phyloP scores from a whole-genome alignment of 2,888 invertebrate genomes.

The Phasia obesa region DNA sequence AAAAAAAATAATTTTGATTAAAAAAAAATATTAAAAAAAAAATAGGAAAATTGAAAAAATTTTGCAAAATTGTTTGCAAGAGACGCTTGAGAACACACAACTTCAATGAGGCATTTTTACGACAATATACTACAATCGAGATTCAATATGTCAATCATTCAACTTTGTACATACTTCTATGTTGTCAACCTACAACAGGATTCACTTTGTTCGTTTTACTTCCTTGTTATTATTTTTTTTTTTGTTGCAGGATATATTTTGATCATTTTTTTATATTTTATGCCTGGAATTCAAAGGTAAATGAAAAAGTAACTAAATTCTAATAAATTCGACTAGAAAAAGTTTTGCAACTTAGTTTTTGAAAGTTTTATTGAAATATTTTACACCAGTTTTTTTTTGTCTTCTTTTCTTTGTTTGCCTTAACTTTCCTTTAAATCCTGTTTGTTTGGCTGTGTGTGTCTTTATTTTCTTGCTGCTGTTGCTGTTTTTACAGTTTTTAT shows the following conservation, averaged over 20 bases:
- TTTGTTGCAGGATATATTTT: background rate
- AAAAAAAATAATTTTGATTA: too few relatives aligned
- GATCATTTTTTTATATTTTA: constrained; percentile 65
- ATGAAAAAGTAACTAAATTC: constrained; percentile 57
- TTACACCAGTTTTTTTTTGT: constrained; percentile 32
- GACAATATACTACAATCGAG: constrained; percentile 65
- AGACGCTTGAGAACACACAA: constrained; percentile 57
- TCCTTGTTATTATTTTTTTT: background rate
- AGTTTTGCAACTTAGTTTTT: constrained; percentile 53
- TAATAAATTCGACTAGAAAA: constrained; percentile 47
- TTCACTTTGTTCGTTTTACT: constrained; percentile 2
- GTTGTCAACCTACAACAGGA: background rate
- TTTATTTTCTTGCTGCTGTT: background rate
- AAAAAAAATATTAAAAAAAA: background rate
- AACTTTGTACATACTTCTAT: constrained; percentile 22
- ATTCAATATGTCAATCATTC: constrained; percentile 64
- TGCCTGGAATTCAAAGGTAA: constrained; percentile 50
- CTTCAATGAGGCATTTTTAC: constrained; percentile 62
- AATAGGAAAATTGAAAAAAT: constrained; percentile 20
- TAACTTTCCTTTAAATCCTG: background rate
- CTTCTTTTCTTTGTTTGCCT: background rate
- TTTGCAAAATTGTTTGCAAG: constrained; percentile 45
- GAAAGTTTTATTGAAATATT: constrained; percentile 66
- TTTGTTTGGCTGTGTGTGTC: background rate
- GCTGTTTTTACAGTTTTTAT: constrained; percentile 1